Evolutionary conservation across 1,140 invertebrate genomes (phyloP), one percentile per base, ranked within the genome.

Genomic region (Argopecten irradians): DNA sequence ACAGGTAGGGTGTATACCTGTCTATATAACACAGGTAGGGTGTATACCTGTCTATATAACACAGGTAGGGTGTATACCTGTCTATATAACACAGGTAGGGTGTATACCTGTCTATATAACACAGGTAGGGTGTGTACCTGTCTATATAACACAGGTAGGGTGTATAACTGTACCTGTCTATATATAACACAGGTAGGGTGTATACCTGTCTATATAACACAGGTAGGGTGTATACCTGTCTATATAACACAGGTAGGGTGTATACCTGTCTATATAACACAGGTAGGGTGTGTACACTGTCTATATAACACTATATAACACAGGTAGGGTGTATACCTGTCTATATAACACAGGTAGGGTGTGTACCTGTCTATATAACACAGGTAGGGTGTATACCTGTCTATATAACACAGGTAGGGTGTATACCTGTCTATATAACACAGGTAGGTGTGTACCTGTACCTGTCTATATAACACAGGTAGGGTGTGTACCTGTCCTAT

Each of bases 11-110:
- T 28, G 55, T 71, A 28, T 71, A 71, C 55, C 55, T 71, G 55
- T 71, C 55, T 71, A n/a, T 71, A 71, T 71, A 71, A 71, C n/a
- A 71, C 22, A 71, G 55, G 55, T 71, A 71, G 55, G 55, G 55
- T 16, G 43, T 71, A 71, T 71, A 71, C 55, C 55, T 71, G 55
- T 71, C 55, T 71, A 71, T 71, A 28, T 71, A 71, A 71, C 55
- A 71, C 55, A 71, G n/a, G 22, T 46, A 46, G 43, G 43, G 3
- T 16, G 14, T 46, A 46, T n/a, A 71, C 55, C 55, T 71, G 55
- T 71, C 22, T 28, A 71, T 28, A 71, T 71, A 71, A 71, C 55
- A 71, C 55, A 71, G 55, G 55, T 71, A 71, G 55, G 43, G 43
- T 39, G 43, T 46, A 46, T 46, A 46, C 43, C 43, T 46, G 43